Percentiles rank a stretch among this genome's conserved stretches.
Evolutionary conservation across 2,888 invertebrate species (phyloP).

Genomic region (Euzetes globulus): DNA sequence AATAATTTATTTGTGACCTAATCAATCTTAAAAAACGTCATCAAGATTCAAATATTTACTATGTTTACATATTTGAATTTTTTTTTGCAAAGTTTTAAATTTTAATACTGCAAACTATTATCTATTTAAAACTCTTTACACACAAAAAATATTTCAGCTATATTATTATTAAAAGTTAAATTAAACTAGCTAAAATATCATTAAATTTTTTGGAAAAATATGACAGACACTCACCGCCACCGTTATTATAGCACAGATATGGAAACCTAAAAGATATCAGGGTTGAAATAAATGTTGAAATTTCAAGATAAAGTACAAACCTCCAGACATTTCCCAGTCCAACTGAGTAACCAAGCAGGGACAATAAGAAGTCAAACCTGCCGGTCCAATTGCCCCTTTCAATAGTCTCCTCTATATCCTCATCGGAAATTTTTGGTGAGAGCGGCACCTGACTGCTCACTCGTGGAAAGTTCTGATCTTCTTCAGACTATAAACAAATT

Average conservation of each 20-base stretch:
- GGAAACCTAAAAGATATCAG: constrained; percentile 52
- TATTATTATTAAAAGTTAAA: not conserved
- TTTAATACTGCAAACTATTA: too few relatives aligned
- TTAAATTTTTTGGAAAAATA: not conserved
- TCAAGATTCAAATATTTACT: too few relatives aligned
- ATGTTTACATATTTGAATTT: too few relatives aligned
- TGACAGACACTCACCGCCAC: constrained; percentile 55
- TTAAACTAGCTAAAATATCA: not conserved
- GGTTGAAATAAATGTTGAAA: too few relatives aligned
- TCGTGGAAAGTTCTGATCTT: constrained; percentile 39
- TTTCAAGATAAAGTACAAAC: constrained; percentile 51
- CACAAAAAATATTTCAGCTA: too few relatives aligned
- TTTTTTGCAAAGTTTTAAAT: too few relatives aligned
- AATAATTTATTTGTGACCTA: too few relatives aligned
- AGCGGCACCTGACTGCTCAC: constrained; percentile 48
- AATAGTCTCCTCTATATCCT: constrained; percentile 31
- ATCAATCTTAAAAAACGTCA: too few relatives aligned
- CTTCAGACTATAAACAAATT: not conserved
- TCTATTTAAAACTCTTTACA: too few relatives aligned
- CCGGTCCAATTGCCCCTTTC: constrained; percentile 56
- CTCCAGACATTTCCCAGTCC: constrained; percentile 68
- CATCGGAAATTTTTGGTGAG: constrained; percentile 44
- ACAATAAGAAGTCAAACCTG: constrained; percentile 64
- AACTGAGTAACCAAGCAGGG: constrained; percentile 63
- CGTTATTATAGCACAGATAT: constrained; percentile 66